Evolutionary conservation across 1,140 invertebrate genomes (phyloP).

Genomic region (Ceratosolen solmsi): DNA sequence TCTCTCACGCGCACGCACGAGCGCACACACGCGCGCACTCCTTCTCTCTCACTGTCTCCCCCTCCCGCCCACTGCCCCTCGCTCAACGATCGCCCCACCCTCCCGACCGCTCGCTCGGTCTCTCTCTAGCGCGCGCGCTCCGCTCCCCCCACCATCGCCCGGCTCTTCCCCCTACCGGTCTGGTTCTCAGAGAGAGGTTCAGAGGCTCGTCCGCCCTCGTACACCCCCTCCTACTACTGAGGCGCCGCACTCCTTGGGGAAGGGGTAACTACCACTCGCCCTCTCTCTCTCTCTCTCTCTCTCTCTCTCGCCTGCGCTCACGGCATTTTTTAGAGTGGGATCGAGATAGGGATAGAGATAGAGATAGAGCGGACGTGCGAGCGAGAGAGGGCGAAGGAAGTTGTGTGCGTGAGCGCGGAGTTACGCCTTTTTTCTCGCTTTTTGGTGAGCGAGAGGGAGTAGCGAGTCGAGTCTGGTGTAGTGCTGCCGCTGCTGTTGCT

Average conservation of each 20-base stretch:
- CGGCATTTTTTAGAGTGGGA: slow-evolving; percentile 5
- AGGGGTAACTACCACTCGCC: background rate
- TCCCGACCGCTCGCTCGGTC: background rate
- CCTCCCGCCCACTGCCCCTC: background rate
- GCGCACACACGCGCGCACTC: slow-evolving; percentile 42
- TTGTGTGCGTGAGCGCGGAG: background rate
- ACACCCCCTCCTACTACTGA: slow-evolving; percentile 41
- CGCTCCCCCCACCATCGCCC: background rate
- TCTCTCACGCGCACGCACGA: slow-evolving; percentile 48
- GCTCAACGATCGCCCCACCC: background rate
- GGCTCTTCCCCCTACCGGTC: slow-evolving; percentile 46
- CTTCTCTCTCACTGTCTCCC: slow-evolving; percentile 42
- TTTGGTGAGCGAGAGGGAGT: slow-evolving; percentile 18
- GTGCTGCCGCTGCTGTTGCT: slow-evolving; percentile 12
- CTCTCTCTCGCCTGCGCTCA: background rate
- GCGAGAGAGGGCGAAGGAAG: background rate
- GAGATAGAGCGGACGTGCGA: background rate
- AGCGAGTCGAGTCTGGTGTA: slow-evolving; percentile 4
- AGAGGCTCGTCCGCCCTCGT: slow-evolving; percentile 43
- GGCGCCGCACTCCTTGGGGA: slow-evolving; percentile 31
- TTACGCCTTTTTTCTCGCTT: slow-evolving; percentile 44
- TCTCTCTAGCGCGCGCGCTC: slow-evolving; percentile 47
- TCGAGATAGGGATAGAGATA: background rate
- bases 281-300: slow-evolving; percentile 23
- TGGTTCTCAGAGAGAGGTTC: slow-evolving; percentile 6